These are phyloP conservation scores for Falco rusticolus DNA, from an alignment of 2,797 vertebrate species.

Conservation along the genomic window DNA sequence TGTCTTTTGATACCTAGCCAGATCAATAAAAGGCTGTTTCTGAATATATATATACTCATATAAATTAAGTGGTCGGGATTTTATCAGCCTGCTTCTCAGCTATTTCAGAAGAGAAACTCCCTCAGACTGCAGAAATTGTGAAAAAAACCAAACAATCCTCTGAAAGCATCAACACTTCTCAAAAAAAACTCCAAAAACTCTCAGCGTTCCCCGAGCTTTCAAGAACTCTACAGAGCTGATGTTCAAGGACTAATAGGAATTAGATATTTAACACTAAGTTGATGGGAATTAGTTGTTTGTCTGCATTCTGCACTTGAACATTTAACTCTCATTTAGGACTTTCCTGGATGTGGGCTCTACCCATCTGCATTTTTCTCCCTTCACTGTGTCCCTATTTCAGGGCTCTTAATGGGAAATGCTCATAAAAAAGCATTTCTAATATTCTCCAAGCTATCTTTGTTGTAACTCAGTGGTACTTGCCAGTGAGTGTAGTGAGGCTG, in stretches of 20 bases:
- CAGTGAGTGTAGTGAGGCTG: not conserved
- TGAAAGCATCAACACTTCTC: not conserved
- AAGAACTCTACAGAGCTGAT: not conserved
- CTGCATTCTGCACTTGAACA: not conserved
- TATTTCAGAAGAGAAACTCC: not conserved
- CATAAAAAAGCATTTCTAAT: not conserved
- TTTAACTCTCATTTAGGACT: not conserved
- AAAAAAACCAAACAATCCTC: not conserved
- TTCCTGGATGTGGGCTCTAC: not conserved
- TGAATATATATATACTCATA: not conserved
- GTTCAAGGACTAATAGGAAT: not conserved
- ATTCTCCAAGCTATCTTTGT: not conserved
- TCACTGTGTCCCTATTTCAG: not conserved
- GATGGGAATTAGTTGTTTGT: not conserved
- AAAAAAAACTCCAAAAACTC: accelerated
- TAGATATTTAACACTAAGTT: not conserved
- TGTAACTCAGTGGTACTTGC: not conserved
- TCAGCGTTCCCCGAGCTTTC: not conserved
- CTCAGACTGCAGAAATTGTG: not conserved
- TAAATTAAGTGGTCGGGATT: not conserved
- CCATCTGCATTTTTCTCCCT: not conserved
- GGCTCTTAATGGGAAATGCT: not conserved
- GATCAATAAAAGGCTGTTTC: not conserved
- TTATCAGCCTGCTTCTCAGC: not conserved
- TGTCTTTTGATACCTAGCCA: not conserved